Base-by-base conservation (phyloP, 1,140 invertebrate species). In the Campoletis sonorensis region DNA sequence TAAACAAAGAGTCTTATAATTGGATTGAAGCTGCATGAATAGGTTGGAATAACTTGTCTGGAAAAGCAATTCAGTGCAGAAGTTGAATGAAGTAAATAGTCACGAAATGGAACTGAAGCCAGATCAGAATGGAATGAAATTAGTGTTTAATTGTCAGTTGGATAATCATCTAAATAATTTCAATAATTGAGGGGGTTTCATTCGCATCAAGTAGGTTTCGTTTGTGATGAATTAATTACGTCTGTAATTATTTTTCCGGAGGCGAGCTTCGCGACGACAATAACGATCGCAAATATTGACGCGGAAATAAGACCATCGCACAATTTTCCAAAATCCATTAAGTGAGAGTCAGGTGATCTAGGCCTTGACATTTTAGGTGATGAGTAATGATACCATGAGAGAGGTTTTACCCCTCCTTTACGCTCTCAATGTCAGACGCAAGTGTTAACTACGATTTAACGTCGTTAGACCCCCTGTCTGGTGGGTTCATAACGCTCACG, bases 381-480 rank as follows among this genome's bases (percentile, higher is more conserved):
- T 70, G 30, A 70, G 67, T 78, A 78, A 78, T 61, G 64, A 78
- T 37, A n/a, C 23, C 27, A 33, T 33, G 37, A 70, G 26, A 37
- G 67, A 67, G 68, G 67, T 79, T 77, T 11, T 70, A 75, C 5
- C 26, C 18, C 15, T 13, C 72, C 72, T 30, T 68, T 77, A 84
- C 64, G 18, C 70, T 77, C 40, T 68, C 77, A 80, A 83, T 78
- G 45, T 79, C 79, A 73, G 81, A 79, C 80, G 80, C 75, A 83
- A 82, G 84, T 83, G 84, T 84, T 88, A 88, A 88, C 84, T 87
- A 85, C 84, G 80, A 77, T 85, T 87, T 89, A 88, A 89, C 82
- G 83, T 85, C 81, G 81, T 89, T 89, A 89, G 85, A 70, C 67
- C 80, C 83, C 81, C 85, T 87, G 87, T 88, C 86, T 88, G 86